These are phyloP conservation scores for Dolichoris vasculosae DNA, from an alignment of 1,140 invertebrate species.

Conservation along the genomic window DNA sequence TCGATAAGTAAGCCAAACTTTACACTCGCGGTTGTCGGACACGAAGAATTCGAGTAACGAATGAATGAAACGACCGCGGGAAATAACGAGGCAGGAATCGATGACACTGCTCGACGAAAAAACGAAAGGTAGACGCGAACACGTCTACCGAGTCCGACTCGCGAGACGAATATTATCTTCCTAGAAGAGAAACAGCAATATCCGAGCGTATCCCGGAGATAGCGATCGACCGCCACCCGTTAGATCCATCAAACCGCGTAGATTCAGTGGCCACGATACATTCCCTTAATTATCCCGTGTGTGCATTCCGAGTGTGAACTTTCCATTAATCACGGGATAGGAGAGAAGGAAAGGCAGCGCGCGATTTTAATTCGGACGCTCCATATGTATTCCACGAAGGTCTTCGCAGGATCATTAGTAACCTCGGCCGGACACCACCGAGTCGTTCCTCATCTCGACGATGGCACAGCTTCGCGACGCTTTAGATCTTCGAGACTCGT, in stretches of 20 bases:
- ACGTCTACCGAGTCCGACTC: background rate
- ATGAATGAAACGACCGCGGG: background rate
- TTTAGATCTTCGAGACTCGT: constrained; percentile 62
- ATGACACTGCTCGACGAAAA: background rate
- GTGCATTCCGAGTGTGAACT: constrained; percentile 76
- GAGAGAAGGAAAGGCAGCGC: constrained; percentile 67
- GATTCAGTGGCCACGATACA: constrained; percentile 74
- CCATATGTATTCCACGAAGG: constrained; percentile 67
- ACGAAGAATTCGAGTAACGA: background rate
- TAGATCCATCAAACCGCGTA: constrained; percentile 71
- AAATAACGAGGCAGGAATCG: background rate
- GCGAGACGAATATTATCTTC: constrained; percentile 3
- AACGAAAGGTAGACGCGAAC: too few relatives aligned
- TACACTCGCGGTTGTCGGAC: too few relatives aligned
- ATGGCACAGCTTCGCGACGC: constrained; percentile 65
- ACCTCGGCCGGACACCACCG: constrained; percentile 72
- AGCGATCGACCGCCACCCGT: constrained; percentile 64
- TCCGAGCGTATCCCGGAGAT: constrained; percentile 22
- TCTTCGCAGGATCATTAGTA: constrained; percentile 71
- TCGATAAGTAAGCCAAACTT: too few relatives aligned
- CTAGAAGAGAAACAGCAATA: background rate
- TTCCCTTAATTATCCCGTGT: constrained; percentile 75
- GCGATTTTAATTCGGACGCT: constrained; percentile 73
- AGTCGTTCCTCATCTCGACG: constrained; percentile 73
- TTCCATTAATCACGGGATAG: constrained; percentile 74